Conservation (phyloP, 2,888 invertebrate species). For the Mechanitis mazaeus region DNA sequence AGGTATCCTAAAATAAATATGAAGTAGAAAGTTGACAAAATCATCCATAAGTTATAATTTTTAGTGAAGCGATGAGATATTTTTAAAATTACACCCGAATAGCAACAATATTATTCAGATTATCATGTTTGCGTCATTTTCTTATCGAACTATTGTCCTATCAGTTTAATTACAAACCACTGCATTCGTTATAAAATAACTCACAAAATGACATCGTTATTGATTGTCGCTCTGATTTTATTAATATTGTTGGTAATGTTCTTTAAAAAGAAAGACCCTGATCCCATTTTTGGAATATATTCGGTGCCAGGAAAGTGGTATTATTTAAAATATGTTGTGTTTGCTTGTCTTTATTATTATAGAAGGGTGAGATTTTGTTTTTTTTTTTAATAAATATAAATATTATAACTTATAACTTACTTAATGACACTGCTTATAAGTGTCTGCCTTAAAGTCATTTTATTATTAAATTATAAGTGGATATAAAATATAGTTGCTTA, state of each 20-base stretch:
- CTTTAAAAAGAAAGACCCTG: slow-evolving; percentile 50
- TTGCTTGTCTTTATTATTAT: slow-evolving; percentile 70
- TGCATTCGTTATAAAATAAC: slow-evolving; percentile 2
- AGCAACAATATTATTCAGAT: slow-evolving; percentile 6
- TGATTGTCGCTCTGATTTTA: slow-evolving; percentile 21
- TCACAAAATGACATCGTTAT: slow-evolving; percentile 22
- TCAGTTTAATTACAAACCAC: slow-evolving; percentile 6
- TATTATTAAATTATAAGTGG: no score
- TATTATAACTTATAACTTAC: no score
- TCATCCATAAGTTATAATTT: no score
- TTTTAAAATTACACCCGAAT: neutral
- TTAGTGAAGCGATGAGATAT: neutral
- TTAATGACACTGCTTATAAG: no score
- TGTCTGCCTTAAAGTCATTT: no score
- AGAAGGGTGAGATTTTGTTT: slow-evolving; percentile 65
- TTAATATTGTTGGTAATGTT: slow-evolving; percentile 44
- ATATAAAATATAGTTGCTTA: no score
- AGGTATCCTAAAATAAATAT: no score
- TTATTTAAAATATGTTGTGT: slow-evolving; percentile 76
- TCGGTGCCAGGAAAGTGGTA: slow-evolving; percentile 79
- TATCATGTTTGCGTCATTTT: slow-evolving; percentile 8
- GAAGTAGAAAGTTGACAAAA: no score
- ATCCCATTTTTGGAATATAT: slow-evolving; percentile 78
- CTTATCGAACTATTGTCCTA: slow-evolving; percentile 6
- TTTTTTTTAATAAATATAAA: neutral